Evolutionary conservation across 2,113 vertebrate species (phyloP).

Genomic region (Rissa tridactyla): DNA sequence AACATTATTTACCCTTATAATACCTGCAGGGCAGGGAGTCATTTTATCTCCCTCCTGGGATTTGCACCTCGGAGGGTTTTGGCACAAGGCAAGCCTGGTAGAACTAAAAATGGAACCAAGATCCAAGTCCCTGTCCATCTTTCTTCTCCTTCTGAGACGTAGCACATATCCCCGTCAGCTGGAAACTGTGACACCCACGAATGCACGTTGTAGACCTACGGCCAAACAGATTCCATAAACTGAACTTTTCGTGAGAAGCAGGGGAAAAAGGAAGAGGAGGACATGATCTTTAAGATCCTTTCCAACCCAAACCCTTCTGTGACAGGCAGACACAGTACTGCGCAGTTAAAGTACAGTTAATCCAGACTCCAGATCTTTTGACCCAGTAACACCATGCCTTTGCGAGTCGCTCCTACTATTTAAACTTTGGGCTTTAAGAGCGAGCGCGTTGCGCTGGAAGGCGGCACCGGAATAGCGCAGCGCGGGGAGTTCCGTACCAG

Average conservation of each 20-base stretch:
- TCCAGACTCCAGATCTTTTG: neutral
- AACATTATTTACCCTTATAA: constrained; percentile 33
- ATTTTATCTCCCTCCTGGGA: constrained; percentile 15
- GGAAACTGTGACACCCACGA: neutral
- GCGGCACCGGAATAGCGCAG: rapidly evolving
- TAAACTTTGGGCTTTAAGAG: neutral
- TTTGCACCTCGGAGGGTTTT: neutral
- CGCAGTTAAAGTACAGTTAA: neutral
- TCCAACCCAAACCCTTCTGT: neutral
- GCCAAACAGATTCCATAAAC: neutral
- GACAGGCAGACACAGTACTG: neutral
- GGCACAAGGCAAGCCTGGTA: neutral
- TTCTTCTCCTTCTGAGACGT: neutral
- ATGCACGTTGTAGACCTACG: rapidly evolving
- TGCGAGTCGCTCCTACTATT: neutral
- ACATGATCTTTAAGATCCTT: neutral
- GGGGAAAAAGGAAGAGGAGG: neutral
- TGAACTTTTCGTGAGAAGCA: neutral
- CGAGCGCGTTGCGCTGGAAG: neutral
- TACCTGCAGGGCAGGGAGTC: constrained; percentile 24
- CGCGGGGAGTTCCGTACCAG: too few relatives aligned
- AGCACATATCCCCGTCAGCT: neutral
- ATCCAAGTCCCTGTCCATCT: neutral
- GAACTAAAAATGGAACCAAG: constrained; percentile 46
- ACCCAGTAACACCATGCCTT: neutral